Evolutionary conservation across 2,113 vertebrate species (phyloP).

Genomic region (Pagrus major): DNA sequence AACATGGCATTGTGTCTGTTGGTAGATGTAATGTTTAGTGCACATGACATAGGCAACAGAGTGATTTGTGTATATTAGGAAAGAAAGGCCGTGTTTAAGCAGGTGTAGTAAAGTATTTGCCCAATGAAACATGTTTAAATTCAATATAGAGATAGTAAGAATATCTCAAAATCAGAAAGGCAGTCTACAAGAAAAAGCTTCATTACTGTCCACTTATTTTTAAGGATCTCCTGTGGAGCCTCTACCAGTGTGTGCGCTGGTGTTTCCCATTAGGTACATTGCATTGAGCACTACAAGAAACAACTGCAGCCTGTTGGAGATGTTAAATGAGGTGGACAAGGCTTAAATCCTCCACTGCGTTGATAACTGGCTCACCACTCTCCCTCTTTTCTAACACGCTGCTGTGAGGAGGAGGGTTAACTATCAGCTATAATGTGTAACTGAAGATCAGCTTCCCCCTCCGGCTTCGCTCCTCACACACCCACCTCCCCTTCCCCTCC

Average conservation of each 20-base stretch:
- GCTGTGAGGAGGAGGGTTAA: conserved; percentile 62
- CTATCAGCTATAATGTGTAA: conserved; percentile 67
- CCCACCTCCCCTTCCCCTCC: background rate
- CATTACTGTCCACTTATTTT: background rate
- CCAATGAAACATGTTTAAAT: background rate
- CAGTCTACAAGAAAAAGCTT: background rate
- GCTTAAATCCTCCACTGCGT: conserved; percentile 63
- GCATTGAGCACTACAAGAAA: background rate
- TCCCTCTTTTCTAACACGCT: conserved; percentile 48
- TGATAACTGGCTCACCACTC: conserved; percentile 52
- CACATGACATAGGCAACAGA: background rate
- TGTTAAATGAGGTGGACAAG: conserved; percentile 64
- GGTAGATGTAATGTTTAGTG: background rate
- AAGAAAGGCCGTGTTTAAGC: background rate
- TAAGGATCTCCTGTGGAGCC: background rate
- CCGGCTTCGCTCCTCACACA: conserved; percentile 37
- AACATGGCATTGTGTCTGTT: background rate
- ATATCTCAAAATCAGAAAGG: background rate
- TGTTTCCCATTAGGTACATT: conserved; percentile 41
- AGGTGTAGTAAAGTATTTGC: background rate
- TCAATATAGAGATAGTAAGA: background rate
- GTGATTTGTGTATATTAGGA: background rate
- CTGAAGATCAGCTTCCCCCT: conserved; percentile 57
- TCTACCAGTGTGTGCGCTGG: background rate
- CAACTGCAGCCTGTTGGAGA: conserved; percentile 36